Evolutionary conservation across 2,797 vertebrate species (phyloP).

Genomic region (Centropyge bicolor): DNA sequence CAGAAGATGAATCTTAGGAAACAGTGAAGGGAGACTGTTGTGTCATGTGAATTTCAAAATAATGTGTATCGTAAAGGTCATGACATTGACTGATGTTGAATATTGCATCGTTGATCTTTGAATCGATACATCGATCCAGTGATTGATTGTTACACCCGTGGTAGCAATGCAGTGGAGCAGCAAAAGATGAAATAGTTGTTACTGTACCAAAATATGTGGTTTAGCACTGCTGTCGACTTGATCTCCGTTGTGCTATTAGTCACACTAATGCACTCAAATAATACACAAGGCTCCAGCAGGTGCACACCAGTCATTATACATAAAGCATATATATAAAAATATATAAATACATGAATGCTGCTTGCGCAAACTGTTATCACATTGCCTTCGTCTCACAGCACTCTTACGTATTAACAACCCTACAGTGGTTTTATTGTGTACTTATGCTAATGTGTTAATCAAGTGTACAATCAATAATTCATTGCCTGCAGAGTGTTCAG

Average conservation of each 20-base stretch:
- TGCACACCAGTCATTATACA: background rate
- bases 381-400: conserved; percentile 13
- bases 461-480: conserved; percentile 69
- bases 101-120: no score
- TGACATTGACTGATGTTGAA: no score
- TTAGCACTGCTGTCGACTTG: conserved; percentile 1
- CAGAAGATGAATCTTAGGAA: no score
- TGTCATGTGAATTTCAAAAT: no score
- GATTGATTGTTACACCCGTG: no score
- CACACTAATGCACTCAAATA: conserved; percentile 1
- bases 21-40: no score
- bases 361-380: conserved; percentile 3
- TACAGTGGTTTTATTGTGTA: conserved; percentile 46
- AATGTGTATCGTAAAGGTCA: no score
- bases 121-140: no score
- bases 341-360: conserved; percentile 2
- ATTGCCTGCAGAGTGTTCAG: conserved; percentile 49
- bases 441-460: conserved; percentile 69
- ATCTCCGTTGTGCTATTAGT: conserved; percentile 3
- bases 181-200: background rate
- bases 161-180: conserved; percentile 16
- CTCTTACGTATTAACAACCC: conserved; percentile 38
- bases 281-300: background rate
- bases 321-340: no score
- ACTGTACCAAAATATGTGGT: background rate